Base-by-base conservation (phyloP, 2,113 vertebrate genomes). In the Neogale vison region DNA sequence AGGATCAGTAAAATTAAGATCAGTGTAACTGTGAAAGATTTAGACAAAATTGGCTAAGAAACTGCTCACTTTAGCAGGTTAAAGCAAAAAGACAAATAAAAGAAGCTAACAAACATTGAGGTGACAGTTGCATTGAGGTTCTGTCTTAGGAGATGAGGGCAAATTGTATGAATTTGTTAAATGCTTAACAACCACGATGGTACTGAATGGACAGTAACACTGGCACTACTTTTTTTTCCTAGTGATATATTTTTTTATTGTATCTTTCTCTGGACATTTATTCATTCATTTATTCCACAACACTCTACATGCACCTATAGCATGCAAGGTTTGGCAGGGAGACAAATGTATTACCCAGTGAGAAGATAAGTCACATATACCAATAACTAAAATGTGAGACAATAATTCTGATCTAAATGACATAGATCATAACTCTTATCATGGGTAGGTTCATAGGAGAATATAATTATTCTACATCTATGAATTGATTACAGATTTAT, bases 61-160 rank as follows among this genome's bases (percentile, higher is more conserved):
- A 59, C 29, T 42, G 7, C 61, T 92, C 88, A 61, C n/a, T 36
- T 77, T 42, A 61, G n/a, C 45, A 81, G n/a, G 26, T 88, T 39
- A 83, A 88, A 94, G n/a, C 79, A 55, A 88, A 88, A 94, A 79
- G 88, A 83, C 24, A 47, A 92, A 74, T 47, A 74, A 84, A 63
- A 88, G 83, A 84, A 47, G 21, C 20, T 80, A 85, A 88, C 59
- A 79, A 80, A 47, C 42, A 36, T 92, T 61, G 26, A 59, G 55
- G 42, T 39, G 57, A 77, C 45, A 93, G 76, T 63, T 91, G 31
- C 71, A 67, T 63, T 92, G 69, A 74, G 61, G 29, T 59, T 81
- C 34, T 79, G 57, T 67, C 47, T 88, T 52, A 83, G 52, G 39
- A 83, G 26, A 63, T 59, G 34, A 90, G 42, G 47, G 13, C 59